Base-by-base conservation (phyloP, 1,140 invertebrate genomes). In the Heliconius hewitsoni region DNA sequence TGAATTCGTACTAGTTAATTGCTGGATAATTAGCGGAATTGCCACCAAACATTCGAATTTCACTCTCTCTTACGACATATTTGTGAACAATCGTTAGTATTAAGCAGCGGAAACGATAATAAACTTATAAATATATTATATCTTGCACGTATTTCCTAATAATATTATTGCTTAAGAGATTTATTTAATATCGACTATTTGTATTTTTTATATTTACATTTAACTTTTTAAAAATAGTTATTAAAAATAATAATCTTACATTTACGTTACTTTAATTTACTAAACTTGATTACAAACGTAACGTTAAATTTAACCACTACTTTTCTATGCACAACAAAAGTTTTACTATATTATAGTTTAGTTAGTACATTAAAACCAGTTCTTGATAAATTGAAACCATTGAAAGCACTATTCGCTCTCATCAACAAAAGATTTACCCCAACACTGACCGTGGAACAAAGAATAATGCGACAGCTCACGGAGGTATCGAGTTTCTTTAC, bases 1-100 rank as follows among this genome's bases (percentile, higher is more conserved):
- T 85, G 83, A 88, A 89, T 93, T 91, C 87, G 86, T 90, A 87
- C 85, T 89, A 85, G 85, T 89, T 93, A 91, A 91, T 93, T 93
- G 86, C 82, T 60, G 84, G 46, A 83, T 86, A 92, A 92, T 93
- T 93, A 93, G 90, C 86, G 83, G 80, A 84, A 80, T 86, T 81
- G 81, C 82, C 87, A 83, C 55, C 83, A 74, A 66, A 84, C 80
- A 87, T 82, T 84, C 77, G 73, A 86, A 89, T 88, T 91, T 92
- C 90, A 91, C 91, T 92, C 90, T 92, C 90, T 87, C 90, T 82
- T 76, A 52, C 23, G 46, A 71, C 57, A 74, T 70, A 71, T 77
- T 18, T 52, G 72, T 27, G 42, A 71, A 77, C 46, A 23, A 18
- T 77, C 8, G 23, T 13, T 27, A 39, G 71, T 39, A 6, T 9